phyloP scores from a whole-genome alignment of 2,113 vertebrate genomes.

The Platichthys stellatus region DNA sequence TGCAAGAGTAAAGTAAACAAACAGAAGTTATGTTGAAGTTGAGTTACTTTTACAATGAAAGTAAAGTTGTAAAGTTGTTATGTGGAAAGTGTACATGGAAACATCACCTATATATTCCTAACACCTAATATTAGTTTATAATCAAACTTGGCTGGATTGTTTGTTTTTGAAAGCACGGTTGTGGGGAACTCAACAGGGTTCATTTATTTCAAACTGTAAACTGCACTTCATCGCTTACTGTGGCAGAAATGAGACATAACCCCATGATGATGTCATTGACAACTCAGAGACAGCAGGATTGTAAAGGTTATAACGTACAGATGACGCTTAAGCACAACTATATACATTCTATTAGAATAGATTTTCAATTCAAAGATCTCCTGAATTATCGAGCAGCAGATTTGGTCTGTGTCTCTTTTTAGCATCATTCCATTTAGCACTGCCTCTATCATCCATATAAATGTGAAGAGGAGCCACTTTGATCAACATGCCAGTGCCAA shows the following conservation, averaged over 20 bases:
- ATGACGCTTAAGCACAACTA: neutral
- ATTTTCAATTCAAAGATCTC: neutral
- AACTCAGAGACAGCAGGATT: neutral
- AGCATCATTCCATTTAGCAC: constrained; percentile 2
- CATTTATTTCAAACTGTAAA: neutral
- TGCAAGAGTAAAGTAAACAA: neutral
- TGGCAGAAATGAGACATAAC: neutral
- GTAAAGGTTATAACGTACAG: neutral
- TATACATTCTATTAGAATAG: neutral
- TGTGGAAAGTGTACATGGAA: neutral
- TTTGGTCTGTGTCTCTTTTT: neutral
- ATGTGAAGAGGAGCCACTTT: constrained; percentile 45
- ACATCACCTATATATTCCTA: too few species aligned
- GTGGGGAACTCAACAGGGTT: neutral
- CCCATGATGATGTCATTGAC: neutral
- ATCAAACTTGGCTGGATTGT: neutral
- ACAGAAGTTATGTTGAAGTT: neutral
- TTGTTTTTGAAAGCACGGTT: neutral
- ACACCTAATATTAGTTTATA: too few species aligned
- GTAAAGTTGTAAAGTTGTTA: neutral
- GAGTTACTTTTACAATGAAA: neutral
- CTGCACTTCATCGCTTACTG: neutral
- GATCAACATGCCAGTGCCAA: constrained; percentile 67
- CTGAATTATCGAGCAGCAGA: neutral
- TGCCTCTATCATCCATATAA: constrained; percentile 30